These are phyloP conservation scores for Erethizon dorsatum DNA, from an alignment of 2,797 vertebrate species.

Conservation along the genomic window DNA sequence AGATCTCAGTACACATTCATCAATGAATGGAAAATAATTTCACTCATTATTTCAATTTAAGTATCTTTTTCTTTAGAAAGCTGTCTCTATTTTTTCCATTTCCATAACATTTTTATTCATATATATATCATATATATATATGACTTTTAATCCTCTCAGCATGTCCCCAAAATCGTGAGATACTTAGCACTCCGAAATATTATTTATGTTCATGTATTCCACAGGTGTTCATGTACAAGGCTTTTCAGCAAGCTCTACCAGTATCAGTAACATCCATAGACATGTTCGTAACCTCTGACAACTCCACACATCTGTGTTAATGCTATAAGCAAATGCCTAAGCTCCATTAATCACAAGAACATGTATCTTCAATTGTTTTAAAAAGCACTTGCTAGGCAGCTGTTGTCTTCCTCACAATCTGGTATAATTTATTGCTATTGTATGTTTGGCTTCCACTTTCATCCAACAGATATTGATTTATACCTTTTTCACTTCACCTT, in stretches of 20 bases:
- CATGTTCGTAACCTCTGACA: conserved; percentile 9
- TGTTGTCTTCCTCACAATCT: conserved; percentile 46
- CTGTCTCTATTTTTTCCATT: neutral
- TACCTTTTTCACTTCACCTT: conserved; percentile 69
- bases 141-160: conserved; percentile 29
- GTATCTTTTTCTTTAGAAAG: neutral
- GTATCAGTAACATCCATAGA: conserved; percentile 56
- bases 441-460: neutral
- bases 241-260: conserved; percentile 67
- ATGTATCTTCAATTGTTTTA: conserved; percentile 56
- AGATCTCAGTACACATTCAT: neutral
- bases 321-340: conserved; percentile 73
- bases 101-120: neutral
- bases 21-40: neutral
- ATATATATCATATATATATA: neutral
- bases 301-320: conserved; percentile 35
- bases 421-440: conserved; percentile 63
- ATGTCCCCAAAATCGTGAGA: conserved; percentile 91
- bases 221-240: conserved; percentile 66
- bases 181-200: conserved; percentile 89
- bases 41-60: neutral
- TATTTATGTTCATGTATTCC: conserved; percentile 90
- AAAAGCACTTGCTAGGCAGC: conserved; percentile 37
- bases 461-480: conserved; percentile 70
- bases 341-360: conserved; percentile 70